Evolutionary conservation across 53 echinoderm and acorn worm species (phyloP), one percentile per base, ranked within the genome.

Genomic region (Stichopus horrens): DNA sequence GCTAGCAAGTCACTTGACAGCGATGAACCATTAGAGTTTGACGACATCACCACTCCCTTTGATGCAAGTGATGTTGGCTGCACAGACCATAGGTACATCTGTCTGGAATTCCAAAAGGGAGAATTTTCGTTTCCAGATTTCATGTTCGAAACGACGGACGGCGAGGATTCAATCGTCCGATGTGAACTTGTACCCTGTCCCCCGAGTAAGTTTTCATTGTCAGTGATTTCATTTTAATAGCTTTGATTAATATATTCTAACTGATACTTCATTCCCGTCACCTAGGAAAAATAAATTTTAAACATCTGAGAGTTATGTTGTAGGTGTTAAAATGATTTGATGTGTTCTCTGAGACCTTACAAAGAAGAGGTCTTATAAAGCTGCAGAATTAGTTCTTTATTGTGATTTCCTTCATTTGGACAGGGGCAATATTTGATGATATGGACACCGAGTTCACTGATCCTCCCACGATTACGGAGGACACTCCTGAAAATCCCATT

Each of bases 61-160:
- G 94, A 97, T 92, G 77, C 94, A 55, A 89, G 91, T 23, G 86
- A 92, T 77, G 86, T 97, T 76, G 97, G 97, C 4, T 97, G 97
- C 91, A 75, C 93, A 0, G 91, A 93, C 63, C 95, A 77, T 78
- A 81, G 87, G 65, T 97, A 93, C 71, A 52, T 97, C 88, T 97
- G 97, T 86, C 21, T 97, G 6, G 97, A 97, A 71, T 97, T 94
- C 90, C 80, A 76, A 21, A 76, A 86, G 56, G 92, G 92, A 57
- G 92, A 89, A 55, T 80, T 76, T 63, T 89, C 92, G 51, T 89
- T 86, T 54, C 92, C 92, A 71, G 86, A 89, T 53, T 92, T 89
- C 89, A 76, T 79, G 81, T 79, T 92, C 7, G 73, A 78, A 37
- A 92, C 89, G 9, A 86, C 89, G 9, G 67, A 23, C 51, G 92